A percentile compares a stretch with the other conserved stretches of the same genome.
phyloP scores from a whole-genome alignment of 2,113 vertebrate species.

The Neomonachus schauinslandi region DNA sequence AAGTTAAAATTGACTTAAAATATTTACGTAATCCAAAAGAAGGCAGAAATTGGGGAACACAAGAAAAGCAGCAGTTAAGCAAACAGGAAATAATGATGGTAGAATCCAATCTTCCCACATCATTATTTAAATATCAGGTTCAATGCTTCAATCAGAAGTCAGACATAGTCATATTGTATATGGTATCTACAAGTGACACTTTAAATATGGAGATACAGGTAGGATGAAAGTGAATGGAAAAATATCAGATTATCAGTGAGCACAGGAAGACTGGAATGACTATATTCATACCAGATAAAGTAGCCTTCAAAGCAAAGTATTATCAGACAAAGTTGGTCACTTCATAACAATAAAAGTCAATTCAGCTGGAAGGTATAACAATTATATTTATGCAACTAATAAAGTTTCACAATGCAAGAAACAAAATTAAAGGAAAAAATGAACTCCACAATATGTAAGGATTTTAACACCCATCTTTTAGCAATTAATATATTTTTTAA shows the following conservation, averaged over 20 bases:
- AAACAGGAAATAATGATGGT: background rate
- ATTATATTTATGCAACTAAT: background rate
- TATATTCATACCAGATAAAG: background rate
- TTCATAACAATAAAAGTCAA: background rate
- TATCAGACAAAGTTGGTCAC: background rate
- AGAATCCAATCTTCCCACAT: background rate
- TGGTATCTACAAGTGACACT: background rate
- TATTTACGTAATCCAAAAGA: background rate
- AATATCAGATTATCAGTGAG: background rate
- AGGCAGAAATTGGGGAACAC: background rate
- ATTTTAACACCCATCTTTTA: background rate
- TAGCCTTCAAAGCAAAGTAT: background rate
- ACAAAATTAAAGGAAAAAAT: background rate
- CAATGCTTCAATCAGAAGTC: background rate
- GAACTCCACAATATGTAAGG: background rate
- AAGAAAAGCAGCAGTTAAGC: background rate
- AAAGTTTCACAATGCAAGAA: slow-evolving; percentile 8
- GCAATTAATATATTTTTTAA: background rate
- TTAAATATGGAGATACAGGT: background rate
- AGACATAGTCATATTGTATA: background rate
- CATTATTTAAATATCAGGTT: background rate
- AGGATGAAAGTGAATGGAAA: background rate
- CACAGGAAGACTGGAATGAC: background rate
- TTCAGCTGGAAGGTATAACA: background rate
- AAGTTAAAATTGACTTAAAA: background rate